These are phyloP conservation scores for Ammospiza caudacuta DNA, from an alignment of 2,113 vertebrate genomes.

Conservation along the genomic window DNA sequence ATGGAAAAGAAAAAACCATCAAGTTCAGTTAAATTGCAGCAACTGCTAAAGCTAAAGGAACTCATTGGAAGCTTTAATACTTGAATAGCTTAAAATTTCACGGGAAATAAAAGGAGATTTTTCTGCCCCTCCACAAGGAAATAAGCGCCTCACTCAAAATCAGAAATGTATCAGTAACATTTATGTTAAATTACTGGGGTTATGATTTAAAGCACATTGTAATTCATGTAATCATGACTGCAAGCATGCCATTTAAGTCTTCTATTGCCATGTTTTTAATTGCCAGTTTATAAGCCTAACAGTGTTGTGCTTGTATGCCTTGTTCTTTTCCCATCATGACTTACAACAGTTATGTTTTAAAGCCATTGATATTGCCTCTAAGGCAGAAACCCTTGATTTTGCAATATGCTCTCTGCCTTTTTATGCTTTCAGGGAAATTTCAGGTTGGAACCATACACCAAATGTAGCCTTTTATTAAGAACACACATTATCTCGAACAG, in stretches of 20 bases:
- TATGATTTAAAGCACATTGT: neutral
- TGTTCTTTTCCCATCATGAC: neutral
- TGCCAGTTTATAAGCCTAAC: neutral
- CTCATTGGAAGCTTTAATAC: neutral
- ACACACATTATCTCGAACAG: neutral
- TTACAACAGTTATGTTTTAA: neutral
- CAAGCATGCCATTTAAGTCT: neutral
- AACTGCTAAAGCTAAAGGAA: neutral
- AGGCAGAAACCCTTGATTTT: neutral
- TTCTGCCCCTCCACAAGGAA: neutral
- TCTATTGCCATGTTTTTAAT: neutral
- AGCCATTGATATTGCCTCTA: neutral
- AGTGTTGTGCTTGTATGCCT: neutral
- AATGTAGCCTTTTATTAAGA: neutral
- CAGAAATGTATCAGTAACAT: neutral
- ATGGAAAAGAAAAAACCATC: neutral
- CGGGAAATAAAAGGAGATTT: accelerated
- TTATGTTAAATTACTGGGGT: neutral
- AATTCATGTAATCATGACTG: neutral
- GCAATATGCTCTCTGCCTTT: neutral
- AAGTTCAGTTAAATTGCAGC: neutral
- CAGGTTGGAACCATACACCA: neutral
- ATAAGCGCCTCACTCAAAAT: neutral
- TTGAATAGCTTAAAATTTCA: neutral
- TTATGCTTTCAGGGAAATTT: neutral